Conservation (phyloP, 2,113 vertebrate genomes). For the Microtus ochrogaster region DNA sequence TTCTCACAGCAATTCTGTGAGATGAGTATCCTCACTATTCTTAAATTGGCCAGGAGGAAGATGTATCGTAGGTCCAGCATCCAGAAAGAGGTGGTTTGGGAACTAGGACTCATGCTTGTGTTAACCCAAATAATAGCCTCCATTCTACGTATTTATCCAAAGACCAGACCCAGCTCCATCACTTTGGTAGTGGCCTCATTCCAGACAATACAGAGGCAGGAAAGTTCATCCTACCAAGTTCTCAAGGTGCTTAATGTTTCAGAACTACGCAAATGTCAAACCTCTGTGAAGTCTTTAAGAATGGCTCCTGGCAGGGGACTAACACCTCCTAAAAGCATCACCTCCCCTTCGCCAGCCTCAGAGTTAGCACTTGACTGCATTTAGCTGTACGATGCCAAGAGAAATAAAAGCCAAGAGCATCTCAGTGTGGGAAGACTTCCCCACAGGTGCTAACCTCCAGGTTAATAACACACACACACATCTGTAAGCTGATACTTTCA, state of each 20-base stretch:
- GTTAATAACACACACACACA: constrained; percentile 63
- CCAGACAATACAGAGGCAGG: neutral
- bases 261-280: constrained; percentile 40
- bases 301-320: neutral
- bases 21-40: neutral
- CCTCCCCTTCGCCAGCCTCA: neutral
- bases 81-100: neutral
- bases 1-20: neutral
- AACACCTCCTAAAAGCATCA: neutral
- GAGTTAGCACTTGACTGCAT: constrained; percentile 9
- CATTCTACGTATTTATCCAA: neutral
- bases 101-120: neutral
- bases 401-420: constrained; percentile 46
- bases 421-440: neutral
- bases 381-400: constrained; percentile 14
- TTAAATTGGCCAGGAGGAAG: neutral
- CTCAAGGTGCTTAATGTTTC: constrained; percentile 37
- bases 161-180: neutral
- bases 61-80: neutral
- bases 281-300: constrained; percentile 6
- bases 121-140: neutral
- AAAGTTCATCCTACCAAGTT: neutral
- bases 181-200: neutral
- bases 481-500: constrained; percentile 56
- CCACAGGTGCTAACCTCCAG: neutral